Evolutionary conservation across 2,797 vertebrate genomes (phyloP), one percentile per base, ranked within the genome.

Genomic region (Micrastur ruficollis): DNA sequence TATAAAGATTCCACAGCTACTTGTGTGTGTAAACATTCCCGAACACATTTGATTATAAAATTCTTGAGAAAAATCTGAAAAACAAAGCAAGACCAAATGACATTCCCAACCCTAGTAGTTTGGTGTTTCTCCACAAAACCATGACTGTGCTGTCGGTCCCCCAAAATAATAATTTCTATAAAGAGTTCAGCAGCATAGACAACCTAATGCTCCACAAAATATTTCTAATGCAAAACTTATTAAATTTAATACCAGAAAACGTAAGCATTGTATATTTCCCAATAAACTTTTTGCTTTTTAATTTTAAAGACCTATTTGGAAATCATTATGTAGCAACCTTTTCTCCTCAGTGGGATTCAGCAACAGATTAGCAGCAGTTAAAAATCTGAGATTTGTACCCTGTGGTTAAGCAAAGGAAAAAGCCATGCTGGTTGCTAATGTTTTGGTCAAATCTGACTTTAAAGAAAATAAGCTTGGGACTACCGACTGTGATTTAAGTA

Each of bases 321-420:
- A 97, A 93, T 74, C 59, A 86, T 88, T 88, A 72, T 72, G 65
- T 72, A 55, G 89, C 62, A 96, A 95, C 72, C 86, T 96, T 91
- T 97, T 85, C 75, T 66, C 80, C 90, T 86, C 90, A 81, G 93
- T 95, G 86, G 90, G 92, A 91, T 88, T 85, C 89, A 78, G 27
- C 92, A 92, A 58, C 75, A 93, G 90, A 95, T 95, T 82, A 96
- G 78, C 68, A 92, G 91, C 89, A 95, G 79, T 80, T 94, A 81
- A 95, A 93, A 85, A 89, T 58, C 74, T 81, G 68, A 71, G 68
- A 86, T 82, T 62, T 75, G 50, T 87, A 52, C 61, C 94, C 91
- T 70, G 93, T 59, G 78, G 93, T 58, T 91, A 90, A 82, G 83
- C 59, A 92, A 94, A 86, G 40, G 38, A 34, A 89, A 94, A 94